Percentiles rank a stretch among this genome's conserved stretches.
These are phyloP conservation scores for Calliphora vomitoria DNA, from an alignment of 2,888 invertebrate genomes.

Conservation along the genomic window DNA sequence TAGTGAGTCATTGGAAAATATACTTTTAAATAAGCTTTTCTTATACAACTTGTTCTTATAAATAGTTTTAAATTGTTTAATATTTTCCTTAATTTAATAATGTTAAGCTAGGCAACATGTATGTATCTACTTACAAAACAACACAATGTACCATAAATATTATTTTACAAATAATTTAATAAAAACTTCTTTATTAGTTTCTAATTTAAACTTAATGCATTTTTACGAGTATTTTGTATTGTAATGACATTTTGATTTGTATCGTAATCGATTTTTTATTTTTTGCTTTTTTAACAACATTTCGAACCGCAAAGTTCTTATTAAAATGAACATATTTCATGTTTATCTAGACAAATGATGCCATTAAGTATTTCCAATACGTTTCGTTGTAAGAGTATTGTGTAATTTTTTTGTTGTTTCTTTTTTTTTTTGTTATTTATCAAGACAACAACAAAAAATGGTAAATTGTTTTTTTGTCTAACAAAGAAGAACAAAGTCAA, in stretches of 20 bases:
- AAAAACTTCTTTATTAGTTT: not conserved
- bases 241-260: conserved; percentile 43
- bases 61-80: too few species aligned
- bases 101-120: not conserved
- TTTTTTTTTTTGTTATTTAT: not conserved
- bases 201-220: conserved; percentile 30
- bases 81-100: too few species aligned
- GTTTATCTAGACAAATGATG: conserved; percentile 46
- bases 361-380: conserved; percentile 19
- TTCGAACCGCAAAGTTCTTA: conserved; percentile 14
- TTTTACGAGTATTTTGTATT: conserved; percentile 12
- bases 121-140: not conserved
- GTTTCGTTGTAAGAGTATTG: not conserved
- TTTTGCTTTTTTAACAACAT: conserved; percentile 7
- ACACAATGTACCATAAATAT: not conserved
- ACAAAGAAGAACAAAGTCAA: conserved; percentile 22
- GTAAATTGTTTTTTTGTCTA: conserved; percentile 25
- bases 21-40: too few species aligned
- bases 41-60: too few species aligned
- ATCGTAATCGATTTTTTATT: conserved; percentile 36
- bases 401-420: not conserved
- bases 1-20: too few species aligned
- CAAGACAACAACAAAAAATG: conserved; percentile 5
- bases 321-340: conserved; percentile 28
- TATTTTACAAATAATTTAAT: not conserved